Percentiles rank a stretch among this genome's conserved stretches.
Evolutionary conservation across 2,797 vertebrate species (phyloP).

Genomic region (Gymnoscopelus microlampas): DNA sequence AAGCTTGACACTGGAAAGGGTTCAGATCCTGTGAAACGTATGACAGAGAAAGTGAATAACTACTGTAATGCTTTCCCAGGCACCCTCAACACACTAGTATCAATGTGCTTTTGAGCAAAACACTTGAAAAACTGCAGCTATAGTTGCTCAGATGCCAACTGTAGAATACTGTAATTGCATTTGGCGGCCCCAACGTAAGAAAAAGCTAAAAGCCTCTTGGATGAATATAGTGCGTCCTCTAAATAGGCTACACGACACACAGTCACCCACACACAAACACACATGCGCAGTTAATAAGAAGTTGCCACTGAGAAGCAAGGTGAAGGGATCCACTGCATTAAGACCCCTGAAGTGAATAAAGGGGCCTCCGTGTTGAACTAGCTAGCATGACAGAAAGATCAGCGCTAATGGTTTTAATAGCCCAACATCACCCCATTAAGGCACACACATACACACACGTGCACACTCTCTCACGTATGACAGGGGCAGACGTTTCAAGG

Average conservation of each 20-base stretch:
- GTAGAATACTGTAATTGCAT: too few relatives aligned
- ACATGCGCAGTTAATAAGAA: neutral
- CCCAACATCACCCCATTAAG: constrained; percentile 57
- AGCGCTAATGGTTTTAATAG: constrained; percentile 72
- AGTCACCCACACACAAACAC: neutral
- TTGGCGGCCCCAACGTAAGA: too few relatives aligned
- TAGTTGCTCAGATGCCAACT: too few relatives aligned
- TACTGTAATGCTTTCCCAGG: too few relatives aligned
- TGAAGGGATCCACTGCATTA: constrained; percentile 10
- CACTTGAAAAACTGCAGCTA: too few relatives aligned
- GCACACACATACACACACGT: constrained; percentile 11
- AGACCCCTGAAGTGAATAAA: constrained; percentile 52
- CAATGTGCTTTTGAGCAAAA: too few relatives aligned
- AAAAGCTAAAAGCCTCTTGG: too few relatives aligned
- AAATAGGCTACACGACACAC: constrained; percentile 1
- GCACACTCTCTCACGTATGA: neutral
- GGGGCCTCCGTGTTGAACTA: constrained; percentile 35
- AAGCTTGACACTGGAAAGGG: too few relatives aligned
- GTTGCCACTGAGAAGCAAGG: neutral
- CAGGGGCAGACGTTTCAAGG: constrained; percentile 54
- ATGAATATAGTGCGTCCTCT: neutral
- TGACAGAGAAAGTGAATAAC: too few relatives aligned
- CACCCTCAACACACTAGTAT: too few relatives aligned
- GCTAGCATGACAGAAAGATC: constrained; percentile 36
- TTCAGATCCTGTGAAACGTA: too few relatives aligned